Evolutionary conservation across 2,113 vertebrate species (phyloP).

Genomic region (Paralichthys olivaceus): DNA sequence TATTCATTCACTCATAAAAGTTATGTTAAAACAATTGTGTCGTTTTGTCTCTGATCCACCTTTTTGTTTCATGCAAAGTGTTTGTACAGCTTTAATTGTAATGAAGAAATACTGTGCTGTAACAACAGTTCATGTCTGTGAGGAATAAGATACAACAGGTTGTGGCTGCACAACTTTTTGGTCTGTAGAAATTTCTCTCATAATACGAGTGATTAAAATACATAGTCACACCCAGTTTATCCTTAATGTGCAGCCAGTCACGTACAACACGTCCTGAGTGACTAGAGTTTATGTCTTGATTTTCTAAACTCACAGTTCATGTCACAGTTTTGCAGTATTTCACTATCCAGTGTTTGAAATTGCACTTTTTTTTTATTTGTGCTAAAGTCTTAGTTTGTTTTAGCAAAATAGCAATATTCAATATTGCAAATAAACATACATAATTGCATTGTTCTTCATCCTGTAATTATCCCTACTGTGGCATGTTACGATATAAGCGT

Average conservation of each 20-base stretch:
- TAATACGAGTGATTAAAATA: background rate
- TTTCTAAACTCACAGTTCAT: slow-evolving; percentile 22
- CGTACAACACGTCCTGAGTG: background rate
- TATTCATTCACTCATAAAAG: slow-evolving; percentile 50
- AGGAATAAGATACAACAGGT: background rate
- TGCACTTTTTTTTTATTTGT: slow-evolving; percentile 35
- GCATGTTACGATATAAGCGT: slow-evolving; percentile 70
- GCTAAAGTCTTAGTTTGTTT: slow-evolving; percentile 57
- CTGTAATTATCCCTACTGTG: slow-evolving; percentile 71
- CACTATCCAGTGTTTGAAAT: slow-evolving; percentile 9
- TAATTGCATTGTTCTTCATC: slow-evolving; percentile 75
- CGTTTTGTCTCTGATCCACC: slow-evolving; percentile 1
- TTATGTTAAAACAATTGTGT: slow-evolving; percentile 3
- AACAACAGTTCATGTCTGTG: slow-evolving; percentile 3
- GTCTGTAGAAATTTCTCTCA: background rate
- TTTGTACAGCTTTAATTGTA: background rate
- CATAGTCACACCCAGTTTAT: background rate
- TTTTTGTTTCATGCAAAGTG: background rate
- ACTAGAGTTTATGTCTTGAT: slow-evolving; percentile 10
- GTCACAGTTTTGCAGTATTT: slow-evolving; percentile 20
- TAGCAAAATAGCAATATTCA: slow-evolving; percentile 53
- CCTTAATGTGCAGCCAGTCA: background rate
- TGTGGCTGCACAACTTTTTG: background rate
- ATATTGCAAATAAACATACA: slow-evolving; percentile 72
- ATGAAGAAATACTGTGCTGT: background rate